Evolutionary conservation across 2,888 invertebrate species (phyloP), one percentile per base, ranked within the genome.

Genomic region (Unio delphinus): DNA sequence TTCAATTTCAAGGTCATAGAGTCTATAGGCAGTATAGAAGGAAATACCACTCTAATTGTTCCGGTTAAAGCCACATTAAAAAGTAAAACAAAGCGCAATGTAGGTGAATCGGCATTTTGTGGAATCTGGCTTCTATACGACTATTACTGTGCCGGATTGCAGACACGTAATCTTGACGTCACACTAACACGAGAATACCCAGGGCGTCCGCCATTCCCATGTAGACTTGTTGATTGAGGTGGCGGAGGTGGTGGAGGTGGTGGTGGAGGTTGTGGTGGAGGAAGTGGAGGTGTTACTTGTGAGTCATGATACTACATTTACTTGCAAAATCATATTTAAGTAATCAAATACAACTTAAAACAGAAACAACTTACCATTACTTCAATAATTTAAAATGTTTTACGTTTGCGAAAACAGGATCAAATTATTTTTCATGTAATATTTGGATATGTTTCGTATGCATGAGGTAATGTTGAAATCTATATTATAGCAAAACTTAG

Each of bases 21-120:
- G 17, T 17, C 61, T 7, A 65, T 80, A 23, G 76, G 74, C 17
- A 68, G 68, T 55, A 56, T 80, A n/a, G 75, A 64, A 30, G 80
- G 78, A 18, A 80, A 80, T 55, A 65, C 75, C 15, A 76, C 73
- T 18, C 56, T 77, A 18, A 61, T 55, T 63, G 73, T 79, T 15
- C 70, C 76, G 8, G 75, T 80, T 1, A 63, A 61, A 55, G 76
- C 80, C 6, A 66, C 68, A 60, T 58, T 68, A n/a, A 74, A 73
- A 34, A 66, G n/a, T 6, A 59, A 65, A 7, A 68, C 55, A 8
- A 70, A 67, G 60, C 63, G 74, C 4, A 72, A 67, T 61, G 61
- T 57, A 2, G 69, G 58, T 15, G 45, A 11, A 11, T 34, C 55
- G 20, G 64, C 70, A 20, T 45, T 70, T 20, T 76, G 75, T 67